A percentile compares a stretch with the other conserved stretches of the same genome.
These are phyloP conservation scores for Galerucella pusilla DNA, from an alignment of 2,888 invertebrate genomes.

Conservation along the genomic window DNA sequence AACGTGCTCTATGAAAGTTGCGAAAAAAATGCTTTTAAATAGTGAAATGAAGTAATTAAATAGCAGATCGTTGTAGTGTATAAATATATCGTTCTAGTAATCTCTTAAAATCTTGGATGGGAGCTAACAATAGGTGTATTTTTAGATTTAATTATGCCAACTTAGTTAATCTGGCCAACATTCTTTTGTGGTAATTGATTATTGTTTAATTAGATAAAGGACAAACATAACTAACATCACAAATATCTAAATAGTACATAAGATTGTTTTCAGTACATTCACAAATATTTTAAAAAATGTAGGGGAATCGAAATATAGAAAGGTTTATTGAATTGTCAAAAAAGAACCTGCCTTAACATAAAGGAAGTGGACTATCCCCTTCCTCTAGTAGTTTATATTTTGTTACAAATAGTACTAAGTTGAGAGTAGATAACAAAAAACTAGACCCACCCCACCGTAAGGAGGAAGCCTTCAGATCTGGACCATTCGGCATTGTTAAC, in stretches of 20 bases:
- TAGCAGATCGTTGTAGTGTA: neutral
- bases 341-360: too few relatives aligned
- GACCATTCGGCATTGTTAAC: too few relatives aligned
- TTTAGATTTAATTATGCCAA: constrained; percentile 8
- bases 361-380: too few relatives aligned
- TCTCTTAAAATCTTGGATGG: constrained; percentile 16
- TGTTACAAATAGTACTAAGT: too few relatives aligned
- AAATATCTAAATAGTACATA: neutral
- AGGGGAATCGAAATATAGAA: too few relatives aligned
- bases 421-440: too few relatives aligned
- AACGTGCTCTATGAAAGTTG: constrained; percentile 42
- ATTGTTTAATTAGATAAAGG: neutral
- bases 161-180: constrained; percentile 20
- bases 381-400: too few relatives aligned
- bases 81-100: constrained; percentile 17
- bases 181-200: constrained; percentile 1
- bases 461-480: too few relatives aligned
- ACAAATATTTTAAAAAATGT: neutral
- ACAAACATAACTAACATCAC: neutral
- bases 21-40: constrained; percentile 12
- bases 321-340: too few relatives aligned
- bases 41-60: constrained; percentile 31
- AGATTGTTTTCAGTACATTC: neutral
- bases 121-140: constrained; percentile 24
- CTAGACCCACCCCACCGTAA: too few relatives aligned